These are phyloP conservation scores for Drosophila rhopaloa DNA, from an alignment of 1,140 invertebrate genomes.

Conservation along the genomic window DNA sequence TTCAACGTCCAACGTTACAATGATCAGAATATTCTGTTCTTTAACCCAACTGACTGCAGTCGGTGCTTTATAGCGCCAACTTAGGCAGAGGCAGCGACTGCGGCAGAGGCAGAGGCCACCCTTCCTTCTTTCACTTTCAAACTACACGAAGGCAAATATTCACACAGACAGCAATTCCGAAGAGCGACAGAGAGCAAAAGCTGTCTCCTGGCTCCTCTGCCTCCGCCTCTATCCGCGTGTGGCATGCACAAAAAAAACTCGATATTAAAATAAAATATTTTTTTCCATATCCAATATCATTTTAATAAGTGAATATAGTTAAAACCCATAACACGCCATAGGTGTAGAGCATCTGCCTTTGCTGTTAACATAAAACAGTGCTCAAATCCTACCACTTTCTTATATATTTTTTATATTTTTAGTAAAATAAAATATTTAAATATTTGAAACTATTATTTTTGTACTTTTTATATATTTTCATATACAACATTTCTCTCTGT, in stretches of 20 bases:
- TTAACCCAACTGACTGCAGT: constrained; percentile 68
- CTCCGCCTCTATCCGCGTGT: constrained; percentile 24
- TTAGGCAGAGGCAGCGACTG: constrained; percentile 26
- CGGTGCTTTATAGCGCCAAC: constrained; percentile 29
- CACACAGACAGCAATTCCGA: constrained; percentile 17
- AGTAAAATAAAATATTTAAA: too few relatives aligned
- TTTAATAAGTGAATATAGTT: too few relatives aligned
- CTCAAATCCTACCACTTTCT: too few relatives aligned
- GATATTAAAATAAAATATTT: neutral
- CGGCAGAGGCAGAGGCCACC: constrained; percentile 48
- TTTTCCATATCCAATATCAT: too few relatives aligned
- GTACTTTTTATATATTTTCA: too few relatives aligned
- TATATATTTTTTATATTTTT: too few relatives aligned
- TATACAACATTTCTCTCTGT: neutral
- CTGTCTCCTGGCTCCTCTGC: constrained; percentile 26
- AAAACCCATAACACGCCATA: too few relatives aligned
- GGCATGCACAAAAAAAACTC: constrained; percentile 6
- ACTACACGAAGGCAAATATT: constrained; percentile 41
- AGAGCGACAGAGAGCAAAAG: constrained; percentile 53
- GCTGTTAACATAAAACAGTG: too few relatives aligned
- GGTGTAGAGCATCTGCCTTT: too few relatives aligned
- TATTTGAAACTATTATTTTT: too few relatives aligned
- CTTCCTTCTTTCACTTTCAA: constrained; percentile 80
- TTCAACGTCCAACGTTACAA: constrained; percentile 85
- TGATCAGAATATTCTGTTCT: constrained; percentile 83